Conservation (phyloP, 1,140 invertebrate genomes). For the Philopotamus ludificatus region DNA sequence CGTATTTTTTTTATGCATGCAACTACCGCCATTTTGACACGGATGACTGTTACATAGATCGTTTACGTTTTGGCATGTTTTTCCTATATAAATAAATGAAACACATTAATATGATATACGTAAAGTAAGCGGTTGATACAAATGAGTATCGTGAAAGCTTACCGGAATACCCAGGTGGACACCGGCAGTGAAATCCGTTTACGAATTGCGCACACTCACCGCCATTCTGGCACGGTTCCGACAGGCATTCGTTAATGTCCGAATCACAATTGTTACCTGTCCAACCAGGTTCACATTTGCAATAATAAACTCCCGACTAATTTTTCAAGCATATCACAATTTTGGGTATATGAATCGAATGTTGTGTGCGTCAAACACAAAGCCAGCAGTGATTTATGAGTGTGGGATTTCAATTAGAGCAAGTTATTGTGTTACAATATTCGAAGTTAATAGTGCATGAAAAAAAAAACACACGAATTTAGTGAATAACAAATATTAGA, state of each 20-base stretch:
- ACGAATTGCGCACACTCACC: constrained; percentile 63
- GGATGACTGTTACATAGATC: constrained; percentile 65
- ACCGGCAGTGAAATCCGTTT: constrained; percentile 67
- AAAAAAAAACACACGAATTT: constrained; percentile 30
- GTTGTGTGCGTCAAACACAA: constrained; percentile 28
- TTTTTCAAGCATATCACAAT: not conserved
- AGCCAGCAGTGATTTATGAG: constrained; percentile 33
- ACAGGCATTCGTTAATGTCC: constrained; percentile 58
- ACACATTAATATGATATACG: not conserved
- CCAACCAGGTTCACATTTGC: constrained; percentile 73
- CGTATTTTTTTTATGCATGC: constrained; percentile 69
- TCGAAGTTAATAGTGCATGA: constrained; percentile 36
- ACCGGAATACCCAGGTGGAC: constrained; percentile 68
- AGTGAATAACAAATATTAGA: not conserved
- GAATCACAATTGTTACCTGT: constrained; percentile 62
- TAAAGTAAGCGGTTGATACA: not conserved
- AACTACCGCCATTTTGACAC: constrained; percentile 72
- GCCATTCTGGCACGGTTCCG: constrained; percentile 62
- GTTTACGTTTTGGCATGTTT: constrained; percentile 32
- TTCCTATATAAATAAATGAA: constrained; percentile 20
- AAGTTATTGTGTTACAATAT: constrained; percentile 18
- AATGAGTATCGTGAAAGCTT: constrained; percentile 40
- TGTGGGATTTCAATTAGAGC: too few relatives aligned
- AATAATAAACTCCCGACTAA: constrained; percentile 65
- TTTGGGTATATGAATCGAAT: not conserved